phyloP scores from a whole-genome alignment of 2,113 vertebrate species.

The Malaclemys terrapin region DNA sequence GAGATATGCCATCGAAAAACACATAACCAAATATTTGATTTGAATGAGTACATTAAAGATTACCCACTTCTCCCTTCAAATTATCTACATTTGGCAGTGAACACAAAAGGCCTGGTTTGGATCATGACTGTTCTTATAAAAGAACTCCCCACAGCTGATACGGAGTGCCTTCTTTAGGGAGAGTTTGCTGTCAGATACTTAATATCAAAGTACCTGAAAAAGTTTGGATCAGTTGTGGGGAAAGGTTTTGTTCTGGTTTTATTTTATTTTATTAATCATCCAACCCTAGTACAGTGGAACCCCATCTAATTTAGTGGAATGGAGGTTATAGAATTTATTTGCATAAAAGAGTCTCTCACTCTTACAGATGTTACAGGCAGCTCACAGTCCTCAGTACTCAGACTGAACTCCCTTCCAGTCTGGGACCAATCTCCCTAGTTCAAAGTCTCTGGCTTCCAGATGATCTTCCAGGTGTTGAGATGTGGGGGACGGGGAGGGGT shows the following conservation, averaged over 20 bases:
- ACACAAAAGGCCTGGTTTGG: conserved; percentile 40
- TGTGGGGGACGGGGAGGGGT: background rate
- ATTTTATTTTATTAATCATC: background rate
- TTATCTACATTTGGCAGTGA: conserved; percentile 61
- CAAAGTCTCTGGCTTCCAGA: no score
- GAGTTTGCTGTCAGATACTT: background rate
- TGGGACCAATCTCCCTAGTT: no score
- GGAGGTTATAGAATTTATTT: background rate
- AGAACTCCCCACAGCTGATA: background rate
- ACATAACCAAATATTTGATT: conserved; percentile 64
- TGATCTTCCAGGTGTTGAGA: no score
- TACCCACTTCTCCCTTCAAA: conserved; percentile 61
- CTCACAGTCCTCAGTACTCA: no score
- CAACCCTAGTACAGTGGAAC: background rate
- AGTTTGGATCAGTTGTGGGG: background rate
- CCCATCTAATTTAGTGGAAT: background rate
- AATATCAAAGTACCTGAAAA: background rate
- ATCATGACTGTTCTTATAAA: conserved; percentile 45
- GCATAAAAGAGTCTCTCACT: background rate
- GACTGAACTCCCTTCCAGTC: no score
- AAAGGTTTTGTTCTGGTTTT: background rate
- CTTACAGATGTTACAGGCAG: no score
- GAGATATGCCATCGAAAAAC: conserved; percentile 53
- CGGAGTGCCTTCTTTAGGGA: background rate
- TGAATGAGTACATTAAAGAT: conserved; percentile 66